Evolutionary conservation across 2,888 invertebrate genomes (phyloP).

Genomic region (Epirrhoe tristata): DNA sequence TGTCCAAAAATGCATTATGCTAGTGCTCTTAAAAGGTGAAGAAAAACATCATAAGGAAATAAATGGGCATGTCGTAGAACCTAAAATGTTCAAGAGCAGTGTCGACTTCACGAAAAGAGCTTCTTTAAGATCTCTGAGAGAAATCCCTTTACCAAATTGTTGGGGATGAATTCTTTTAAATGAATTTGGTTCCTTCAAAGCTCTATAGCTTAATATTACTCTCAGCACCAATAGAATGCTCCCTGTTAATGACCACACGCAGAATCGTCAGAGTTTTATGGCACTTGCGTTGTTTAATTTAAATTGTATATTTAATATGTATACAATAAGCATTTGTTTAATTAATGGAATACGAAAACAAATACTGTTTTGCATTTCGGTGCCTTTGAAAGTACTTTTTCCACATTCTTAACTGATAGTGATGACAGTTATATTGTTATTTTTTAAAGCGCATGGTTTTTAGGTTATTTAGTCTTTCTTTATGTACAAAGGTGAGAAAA

Average conservation of each 20-base stretch:
- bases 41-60: too few species aligned
- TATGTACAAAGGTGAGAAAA: not conserved
- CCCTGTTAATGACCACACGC: slow-evolving; percentile 37
- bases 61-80: too few species aligned
- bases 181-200: not conserved
- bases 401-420: not conserved
- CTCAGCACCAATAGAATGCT: slow-evolving; percentile 30
- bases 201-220: slow-evolving; percentile 7
- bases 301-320: slow-evolving; percentile 34
- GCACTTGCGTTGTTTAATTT: slow-evolving; percentile 27
- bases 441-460: not conserved
- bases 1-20: too few species aligned
- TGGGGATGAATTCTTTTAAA: too few species aligned
- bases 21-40: too few species aligned
- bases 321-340: slow-evolving; percentile 34
- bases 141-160: too few species aligned
- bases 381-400: slow-evolving; percentile 6
- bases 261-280: slow-evolving; percentile 26
- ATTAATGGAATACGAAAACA: slow-evolving; percentile 22
- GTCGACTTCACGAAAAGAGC: too few species aligned
- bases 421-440: not conserved
- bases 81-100: too few species aligned
- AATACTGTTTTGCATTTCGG: slow-evolving; percentile 5
- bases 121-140: too few species aligned
- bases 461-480: not conserved